A percentile compares a stretch with the other conserved stretches of the same genome.
Conservation (phyloP, 2,888 invertebrate genomes). For the Coleophora deauratella region DNA sequence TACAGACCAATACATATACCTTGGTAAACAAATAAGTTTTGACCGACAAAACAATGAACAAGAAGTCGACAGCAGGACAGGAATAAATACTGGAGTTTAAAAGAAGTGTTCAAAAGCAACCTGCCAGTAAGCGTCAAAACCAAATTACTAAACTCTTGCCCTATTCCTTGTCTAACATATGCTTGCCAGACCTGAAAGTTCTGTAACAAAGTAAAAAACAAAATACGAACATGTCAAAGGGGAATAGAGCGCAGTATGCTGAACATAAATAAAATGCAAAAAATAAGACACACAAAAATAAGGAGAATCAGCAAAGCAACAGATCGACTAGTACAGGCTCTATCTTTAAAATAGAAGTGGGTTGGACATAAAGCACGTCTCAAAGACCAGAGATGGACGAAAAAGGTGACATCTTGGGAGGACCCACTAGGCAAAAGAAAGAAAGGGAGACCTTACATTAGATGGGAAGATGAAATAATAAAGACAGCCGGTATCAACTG, state of each 20-base stretch:
- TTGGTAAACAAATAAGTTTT: conserved; percentile 7
- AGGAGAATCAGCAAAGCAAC: conserved; percentile 6
- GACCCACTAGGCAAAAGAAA: conserved; percentile 6
- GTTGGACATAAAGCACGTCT: conserved; percentile 6
- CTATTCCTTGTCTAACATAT: conserved; percentile 16
- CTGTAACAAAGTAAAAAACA: not conserved
- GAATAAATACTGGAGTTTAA: conserved; percentile 10
- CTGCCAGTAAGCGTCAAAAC: conserved; percentile 15
- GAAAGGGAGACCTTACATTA: conserved; percentile 6
- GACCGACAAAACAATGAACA: not conserved
- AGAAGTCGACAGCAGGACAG: conserved; percentile 7
- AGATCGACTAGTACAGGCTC: conserved; percentile 6
- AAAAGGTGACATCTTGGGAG: conserved; percentile 7
- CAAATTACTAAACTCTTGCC: conserved; percentile 13
- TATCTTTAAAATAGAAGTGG: conserved; percentile 8
- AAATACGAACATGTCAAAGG: conserved; percentile 3
- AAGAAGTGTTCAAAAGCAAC: conserved; percentile 17
- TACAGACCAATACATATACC: conserved; percentile 5
- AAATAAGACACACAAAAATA: conserved; percentile 5
- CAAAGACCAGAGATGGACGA: conserved; percentile 8
- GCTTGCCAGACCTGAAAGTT: conserved; percentile 12
- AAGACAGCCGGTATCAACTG: conserved; percentile 7
- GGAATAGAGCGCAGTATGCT: conserved; percentile 5
- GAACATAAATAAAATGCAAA: conserved; percentile 3
- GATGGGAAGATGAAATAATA: conserved; percentile 10